Conservation (phyloP, 2,797 vertebrate genomes). For the Poecilia gillii region DNA sequence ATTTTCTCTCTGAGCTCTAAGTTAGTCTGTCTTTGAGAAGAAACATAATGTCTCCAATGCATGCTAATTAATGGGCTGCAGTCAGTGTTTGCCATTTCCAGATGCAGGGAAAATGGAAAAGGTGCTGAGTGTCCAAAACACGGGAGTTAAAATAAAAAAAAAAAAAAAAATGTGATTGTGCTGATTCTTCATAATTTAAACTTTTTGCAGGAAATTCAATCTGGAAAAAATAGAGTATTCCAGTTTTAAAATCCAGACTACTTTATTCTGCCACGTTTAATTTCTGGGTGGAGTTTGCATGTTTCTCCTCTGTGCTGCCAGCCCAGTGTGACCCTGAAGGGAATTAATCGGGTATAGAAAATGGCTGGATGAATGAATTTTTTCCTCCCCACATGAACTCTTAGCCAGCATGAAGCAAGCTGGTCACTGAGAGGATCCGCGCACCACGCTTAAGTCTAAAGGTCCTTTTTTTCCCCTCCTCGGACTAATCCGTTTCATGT, state of each 20-base stretch:
- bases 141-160: not conserved
- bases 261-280: not conserved
- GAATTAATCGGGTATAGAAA: not conserved
- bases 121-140: not conserved
- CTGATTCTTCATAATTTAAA: not conserved
- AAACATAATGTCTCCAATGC: conserved; percentile 47
- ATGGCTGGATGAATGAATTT: not conserved
- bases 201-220: not conserved
- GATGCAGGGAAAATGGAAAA: conserved; percentile 31
- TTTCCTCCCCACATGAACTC: not conserved
- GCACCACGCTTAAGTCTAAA: not conserved
- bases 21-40: conserved; percentile 32
- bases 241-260: not conserved
- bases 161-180: not conserved
- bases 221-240: not conserved
- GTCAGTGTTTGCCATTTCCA: conserved; percentile 33
- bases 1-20: conserved; percentile 19
- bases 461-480: not conserved
- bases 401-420: not conserved
- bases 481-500: not conserved
- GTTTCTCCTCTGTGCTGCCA: not conserved
- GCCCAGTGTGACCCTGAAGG: not conserved
- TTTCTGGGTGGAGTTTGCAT: not conserved
- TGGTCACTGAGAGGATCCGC: not conserved
- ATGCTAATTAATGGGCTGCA: conserved; percentile 52